These are phyloP conservation scores for Caenorhabditis brenneri DNA, from an alignment of 1,140 invertebrate genomes.

Conservation along the genomic window DNA sequence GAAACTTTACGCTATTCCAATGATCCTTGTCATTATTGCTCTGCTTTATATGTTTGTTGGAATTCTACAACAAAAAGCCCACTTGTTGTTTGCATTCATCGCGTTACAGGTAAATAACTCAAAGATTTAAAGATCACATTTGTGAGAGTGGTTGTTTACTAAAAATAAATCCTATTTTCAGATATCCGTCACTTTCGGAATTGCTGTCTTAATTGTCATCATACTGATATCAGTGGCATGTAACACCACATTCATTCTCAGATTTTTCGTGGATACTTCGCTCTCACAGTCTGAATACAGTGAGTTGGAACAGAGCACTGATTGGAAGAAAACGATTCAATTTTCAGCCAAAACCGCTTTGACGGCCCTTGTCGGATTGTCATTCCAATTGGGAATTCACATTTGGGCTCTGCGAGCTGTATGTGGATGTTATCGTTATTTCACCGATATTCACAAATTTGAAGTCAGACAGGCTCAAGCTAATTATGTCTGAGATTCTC, in stretches of 20 bases:
- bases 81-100: conserved; percentile 31
- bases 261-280: neutral
- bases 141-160: neutral
- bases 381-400: conserved; percentile 28
- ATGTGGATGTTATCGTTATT: conserved; percentile 26
- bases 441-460: conserved; percentile 33
- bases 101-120: conserved; percentile 10
- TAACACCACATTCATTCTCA: conserved; percentile 1
- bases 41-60: conserved; percentile 45
- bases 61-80: conserved; percentile 18
- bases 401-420: conserved; percentile 38
- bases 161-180: neutral
- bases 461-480: conserved; percentile 19
- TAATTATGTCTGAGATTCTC: neutral
- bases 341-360: conserved; percentile 8
- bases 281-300: neutral
- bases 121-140: neutral
- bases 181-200: conserved; percentile 12
- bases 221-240: conserved; percentile 17
- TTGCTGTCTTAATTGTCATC: conserved; percentile 33
- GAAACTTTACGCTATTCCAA: conserved; percentile 31
- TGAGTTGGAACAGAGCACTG: neutral
- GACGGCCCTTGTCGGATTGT: neutral
- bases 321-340: neutral
- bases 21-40: conserved; percentile 37